phyloP scores from a whole-genome alignment of 2,888 invertebrate genomes.

The Boloria selene region DNA sequence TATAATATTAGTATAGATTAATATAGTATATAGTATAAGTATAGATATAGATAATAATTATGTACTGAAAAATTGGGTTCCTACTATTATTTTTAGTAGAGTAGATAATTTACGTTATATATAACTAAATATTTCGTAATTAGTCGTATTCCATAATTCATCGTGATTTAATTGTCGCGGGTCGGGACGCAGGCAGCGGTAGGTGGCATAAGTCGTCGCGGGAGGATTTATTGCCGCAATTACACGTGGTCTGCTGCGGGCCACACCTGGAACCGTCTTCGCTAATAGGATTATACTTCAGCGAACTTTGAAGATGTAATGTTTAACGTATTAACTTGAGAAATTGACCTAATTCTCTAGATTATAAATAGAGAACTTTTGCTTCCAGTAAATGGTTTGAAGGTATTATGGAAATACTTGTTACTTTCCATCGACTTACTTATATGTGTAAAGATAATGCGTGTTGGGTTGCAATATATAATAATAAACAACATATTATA shows the following conservation, averaged over 20 bases:
- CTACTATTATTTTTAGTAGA: too few relatives aligned
- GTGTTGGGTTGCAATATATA: too few relatives aligned
- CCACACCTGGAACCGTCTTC: conserved; percentile 59
- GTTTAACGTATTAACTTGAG: conserved; percentile 45
- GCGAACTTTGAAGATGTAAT: conserved; percentile 51
- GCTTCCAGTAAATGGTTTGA: not conserved
- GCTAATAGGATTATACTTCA: conserved; percentile 56
- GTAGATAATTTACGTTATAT: too few relatives aligned
- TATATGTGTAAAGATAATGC: not conserved
- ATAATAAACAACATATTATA: too few relatives aligned
- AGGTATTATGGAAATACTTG: not conserved
- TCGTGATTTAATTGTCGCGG: conserved; percentile 75
- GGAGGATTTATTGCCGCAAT: conserved; percentile 75
- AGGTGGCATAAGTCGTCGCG: conserved; percentile 62
- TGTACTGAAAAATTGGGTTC: too few relatives aligned
- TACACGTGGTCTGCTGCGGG: conserved; percentile 65
- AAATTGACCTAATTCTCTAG: conserved; percentile 20
- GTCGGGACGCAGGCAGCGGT: conserved; percentile 52
- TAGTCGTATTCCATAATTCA: conserved; percentile 68
- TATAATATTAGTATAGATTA: too few relatives aligned
- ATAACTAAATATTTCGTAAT: conserved; percentile 50
- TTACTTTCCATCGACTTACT: too few relatives aligned
- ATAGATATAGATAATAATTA: too few relatives aligned
- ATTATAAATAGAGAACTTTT: conserved; percentile 1
- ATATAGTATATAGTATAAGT: too few relatives aligned